These are phyloP conservation scores for Lathamus discolor DNA, from an alignment of 2,113 vertebrate species.

Conservation along the genomic window DNA sequence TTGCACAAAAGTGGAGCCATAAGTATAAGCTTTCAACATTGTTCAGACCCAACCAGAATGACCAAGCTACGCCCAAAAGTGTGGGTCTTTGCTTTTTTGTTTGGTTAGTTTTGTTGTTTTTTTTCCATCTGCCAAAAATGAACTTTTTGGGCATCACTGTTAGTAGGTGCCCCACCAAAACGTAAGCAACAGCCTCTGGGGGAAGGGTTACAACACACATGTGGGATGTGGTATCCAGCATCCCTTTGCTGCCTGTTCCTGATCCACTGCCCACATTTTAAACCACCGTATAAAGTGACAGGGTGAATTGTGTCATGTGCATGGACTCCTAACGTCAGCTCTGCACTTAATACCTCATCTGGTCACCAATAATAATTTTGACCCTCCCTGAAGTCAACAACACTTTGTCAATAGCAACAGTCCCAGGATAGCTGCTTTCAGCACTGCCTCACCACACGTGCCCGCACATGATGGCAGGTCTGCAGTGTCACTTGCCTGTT, in stretches of 20 bases:
- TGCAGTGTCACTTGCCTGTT: background rate
- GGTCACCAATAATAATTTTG: background rate
- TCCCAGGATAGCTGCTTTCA: background rate
- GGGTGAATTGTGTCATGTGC: background rate
- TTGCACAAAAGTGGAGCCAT: background rate
- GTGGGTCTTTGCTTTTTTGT: background rate
- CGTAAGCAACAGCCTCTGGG: fast-evolving
- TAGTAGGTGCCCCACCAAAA: background rate
- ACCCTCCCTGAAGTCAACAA: background rate
- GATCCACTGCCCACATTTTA: background rate
- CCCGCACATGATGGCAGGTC: background rate
- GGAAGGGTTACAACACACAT: fast-evolving
- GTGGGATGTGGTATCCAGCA: background rate
- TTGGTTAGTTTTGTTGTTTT: background rate
- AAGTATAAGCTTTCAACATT: background rate
- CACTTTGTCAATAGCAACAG: background rate
- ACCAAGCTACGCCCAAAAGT: background rate
- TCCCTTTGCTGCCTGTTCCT: background rate
- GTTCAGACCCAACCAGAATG: background rate
- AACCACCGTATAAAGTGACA: background rate
- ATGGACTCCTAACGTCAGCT: background rate
- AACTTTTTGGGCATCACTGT: background rate
- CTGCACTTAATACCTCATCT: background rate
- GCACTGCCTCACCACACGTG: background rate
- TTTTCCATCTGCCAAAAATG: background rate